Evolutionary conservation across 2,797 vertebrate genomes (phyloP), one percentile per base, ranked within the genome.

Genomic region (Gastrophryne carolinensis): DNA sequence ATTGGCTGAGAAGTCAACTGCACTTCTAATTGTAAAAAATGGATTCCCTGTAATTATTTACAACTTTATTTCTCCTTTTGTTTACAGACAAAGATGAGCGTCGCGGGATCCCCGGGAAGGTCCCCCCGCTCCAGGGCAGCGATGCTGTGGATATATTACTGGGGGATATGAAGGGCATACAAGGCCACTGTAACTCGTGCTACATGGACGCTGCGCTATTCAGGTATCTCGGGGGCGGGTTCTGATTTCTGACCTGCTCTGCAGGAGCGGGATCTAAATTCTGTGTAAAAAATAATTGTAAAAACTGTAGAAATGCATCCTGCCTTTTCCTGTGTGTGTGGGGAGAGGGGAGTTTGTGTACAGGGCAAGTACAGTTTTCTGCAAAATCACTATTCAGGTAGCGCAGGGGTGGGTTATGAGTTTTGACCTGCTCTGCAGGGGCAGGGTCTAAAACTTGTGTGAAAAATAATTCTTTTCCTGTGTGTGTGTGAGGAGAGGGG

Each of bases 161-260:
- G 62, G 95, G 95, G 4, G 80, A 73, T 12, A 95, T 94, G 94
- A 94, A 80, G 67, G 95, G 95, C 2, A 94, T 97, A 79, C 95
- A 97, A 67, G 95, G 95, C 15, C 94, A 97, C 80, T 94, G 91
- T 35, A 97, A 97, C 87, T 97, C 95, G 81, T 97, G 95, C 85
- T 97, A 97, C 80, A 95, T 97, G 94, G 95, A 97, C 0, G 88
- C 92, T 9, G 86, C 95, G 32, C 94, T 97, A 29, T 96, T 97
- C 86, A 93, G 95, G 95, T 95, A 35, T 7, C 2, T 15, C 12
- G 6, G 3, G 41, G 50, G 9, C 34, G 15, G 17, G 5, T 1
- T 1, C 1, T 30, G 26, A 1, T 2, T 5, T 12, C 1, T 44
- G 12, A 27, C 6, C 2, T 2, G 61, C 11, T 49, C 39, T 39